Evolutionary conservation across 2,113 vertebrate species (phyloP), one percentile per base, ranked within the genome.

Genomic region (Pluvialis apricaria): DNA sequence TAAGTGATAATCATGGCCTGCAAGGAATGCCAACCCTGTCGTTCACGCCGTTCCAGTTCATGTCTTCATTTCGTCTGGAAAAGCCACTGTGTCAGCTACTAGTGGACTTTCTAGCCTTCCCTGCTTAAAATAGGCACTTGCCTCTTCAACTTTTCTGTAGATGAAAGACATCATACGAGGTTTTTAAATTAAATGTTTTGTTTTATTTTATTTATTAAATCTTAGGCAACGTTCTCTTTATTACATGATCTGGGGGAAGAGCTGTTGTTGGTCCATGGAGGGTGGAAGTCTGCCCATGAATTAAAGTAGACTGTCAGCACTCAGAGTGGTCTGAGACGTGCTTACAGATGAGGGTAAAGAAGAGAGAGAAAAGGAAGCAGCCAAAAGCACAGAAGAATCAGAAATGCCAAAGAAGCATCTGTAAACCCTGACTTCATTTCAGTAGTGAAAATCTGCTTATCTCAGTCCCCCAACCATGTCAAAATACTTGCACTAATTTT

Each of bases 1-100:
- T 72, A 95, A 94, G 86, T 71, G 88, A 87, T 92, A 91, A 96
- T 91, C 91, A 87, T 70, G 92, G 94, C 69, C 92, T 94, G 86
- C 86, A 91, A 95, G 92, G 83, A 94, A 79, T 57, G 92, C 83
- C 83, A 91, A 21, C 52, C 34, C 77, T 92, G 72, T 78, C 1
- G 0, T 77, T 94, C 87, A 88, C 2, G n/a, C 84, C 17, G 2
- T 75, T 85, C 78, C 54, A 77, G 54, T 78, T 91, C 84, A 77
- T 49, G 70, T 89, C 89, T 95, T 91, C 70, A 77, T 90, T 92
- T 92, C 1, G 0, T 52, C 81, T 90, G 82, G 91, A 88, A 97
- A 95, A 96, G 81, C 81, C 84, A 82, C 75, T 44, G n/a, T 91
- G 75, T 81, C 91, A 82, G 31, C 32, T 76, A 15, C 72, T 79